Conservation (phyloP, 2,113 vertebrate species). For the Dunckerocampus dactyliophorus region DNA sequence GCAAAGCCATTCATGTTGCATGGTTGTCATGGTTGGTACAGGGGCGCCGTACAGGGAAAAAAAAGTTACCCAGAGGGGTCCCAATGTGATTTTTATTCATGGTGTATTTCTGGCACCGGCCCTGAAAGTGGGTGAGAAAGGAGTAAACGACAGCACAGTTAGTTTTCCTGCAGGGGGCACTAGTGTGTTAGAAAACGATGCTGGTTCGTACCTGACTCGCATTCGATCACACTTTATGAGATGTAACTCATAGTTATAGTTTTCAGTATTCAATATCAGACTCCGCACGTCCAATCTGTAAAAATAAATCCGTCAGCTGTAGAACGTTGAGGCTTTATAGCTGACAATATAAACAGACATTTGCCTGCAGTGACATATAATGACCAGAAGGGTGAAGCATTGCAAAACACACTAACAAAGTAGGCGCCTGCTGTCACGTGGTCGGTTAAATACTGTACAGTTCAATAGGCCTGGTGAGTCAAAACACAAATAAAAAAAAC, state of each 20-base stretch:
- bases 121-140: too few relatives aligned
- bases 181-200: conserved; percentile 21
- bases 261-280: not conserved
- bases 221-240: not conserved
- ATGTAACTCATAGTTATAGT: not conserved
- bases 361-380: conserved; percentile 25
- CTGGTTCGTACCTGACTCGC: not conserved
- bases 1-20: too few relatives aligned
- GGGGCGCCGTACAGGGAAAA: too few relatives aligned
- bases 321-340: not conserved
- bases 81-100: too few relatives aligned
- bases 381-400: conserved; percentile 49
- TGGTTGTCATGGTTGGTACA: too few relatives aligned
- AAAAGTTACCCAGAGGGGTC: too few relatives aligned
- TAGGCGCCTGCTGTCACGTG: conserved; percentile 18
- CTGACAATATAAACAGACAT: not conserved
- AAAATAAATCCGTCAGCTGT: too few relatives aligned
- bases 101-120: too few relatives aligned
- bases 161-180: conserved; percentile 43
- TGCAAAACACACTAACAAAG: conserved; percentile 20
- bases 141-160: not conserved
- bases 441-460: conserved; percentile 7
- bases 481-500: not conserved
- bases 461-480: not conserved
- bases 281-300: not conserved